Evolutionary conservation across 2,113 vertebrate species (phyloP).

Genomic region (Ranitomeya variabilis): DNA sequence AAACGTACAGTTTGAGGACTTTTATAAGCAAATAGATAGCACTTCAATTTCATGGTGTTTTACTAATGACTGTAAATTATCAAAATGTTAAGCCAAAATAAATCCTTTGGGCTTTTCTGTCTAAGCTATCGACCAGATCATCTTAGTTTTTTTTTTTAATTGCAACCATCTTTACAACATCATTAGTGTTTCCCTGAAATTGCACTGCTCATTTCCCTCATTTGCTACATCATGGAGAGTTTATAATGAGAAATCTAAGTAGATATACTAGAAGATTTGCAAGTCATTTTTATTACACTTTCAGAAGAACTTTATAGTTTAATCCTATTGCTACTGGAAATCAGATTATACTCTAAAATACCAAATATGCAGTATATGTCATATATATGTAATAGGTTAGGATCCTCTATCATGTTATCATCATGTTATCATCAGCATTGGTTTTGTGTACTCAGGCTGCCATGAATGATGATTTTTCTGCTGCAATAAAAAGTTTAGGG

Average conservation of each 20-base stretch:
- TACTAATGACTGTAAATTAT: slow-evolving; percentile 36
- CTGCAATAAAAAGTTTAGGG: too few relatives aligned
- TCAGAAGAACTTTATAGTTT: slow-evolving; percentile 12
- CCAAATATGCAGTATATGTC: too few relatives aligned
- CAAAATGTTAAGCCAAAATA: slow-evolving; percentile 12
- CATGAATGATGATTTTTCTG: too few relatives aligned
- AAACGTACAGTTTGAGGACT: not conserved
- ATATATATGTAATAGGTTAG: too few relatives aligned
- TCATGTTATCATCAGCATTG: too few relatives aligned
- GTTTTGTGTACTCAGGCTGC: too few relatives aligned
- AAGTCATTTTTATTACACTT: slow-evolving; percentile 24
- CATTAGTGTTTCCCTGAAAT: slow-evolving; percentile 44
- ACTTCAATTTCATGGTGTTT: slow-evolving; percentile 29
- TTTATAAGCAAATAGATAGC: not conserved
- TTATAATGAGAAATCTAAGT: slow-evolving; percentile 46
- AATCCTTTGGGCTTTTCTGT: slow-evolving; percentile 14
- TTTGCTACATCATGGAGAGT: slow-evolving; percentile 21
- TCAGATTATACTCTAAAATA: too few relatives aligned
- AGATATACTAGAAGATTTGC: slow-evolving; percentile 24
- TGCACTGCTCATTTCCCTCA: slow-evolving; percentile 3
- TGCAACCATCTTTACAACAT: slow-evolving; percentile 48
- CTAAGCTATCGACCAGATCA: slow-evolving; percentile 34
- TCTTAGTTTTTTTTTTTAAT: slow-evolving; percentile 39
- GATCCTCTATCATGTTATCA: too few relatives aligned
- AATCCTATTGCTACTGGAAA: not conserved